A percentile compares a stretch with the other conserved stretches of the same genome.
Evolutionary conservation across 2,888 invertebrate species (phyloP).

Genomic region (Ditula angustiorana): DNA sequence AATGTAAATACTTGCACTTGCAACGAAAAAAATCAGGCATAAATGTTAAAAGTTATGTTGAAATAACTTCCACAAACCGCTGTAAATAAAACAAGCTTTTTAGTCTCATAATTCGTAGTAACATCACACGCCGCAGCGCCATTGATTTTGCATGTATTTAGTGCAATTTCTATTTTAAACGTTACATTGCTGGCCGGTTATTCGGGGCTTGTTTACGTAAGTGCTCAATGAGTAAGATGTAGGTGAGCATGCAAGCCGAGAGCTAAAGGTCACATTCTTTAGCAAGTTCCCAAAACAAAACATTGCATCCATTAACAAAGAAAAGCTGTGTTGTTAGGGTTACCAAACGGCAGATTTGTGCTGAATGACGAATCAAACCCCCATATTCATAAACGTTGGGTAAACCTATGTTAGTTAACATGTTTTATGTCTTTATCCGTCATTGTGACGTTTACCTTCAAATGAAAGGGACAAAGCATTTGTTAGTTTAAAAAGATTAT

Average conservation of each 20-base stretch:
- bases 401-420: too few relatives aligned
- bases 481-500: too few relatives aligned
- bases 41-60: too few relatives aligned
- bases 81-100: background rate
- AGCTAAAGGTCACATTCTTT: constrained; percentile 58
- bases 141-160: background rate
- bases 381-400: too few relatives aligned
- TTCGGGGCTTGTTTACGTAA: constrained; percentile 74
- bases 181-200: constrained; percentile 63
- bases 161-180: constrained; percentile 57
- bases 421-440: too few relatives aligned
- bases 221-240: constrained; percentile 64
- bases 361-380: background rate
- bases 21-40: too few relatives aligned
- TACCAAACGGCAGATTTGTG: background rate
- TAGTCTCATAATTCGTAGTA: background rate
- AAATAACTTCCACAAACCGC: too few relatives aligned
- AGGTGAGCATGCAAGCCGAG: constrained; percentile 49
- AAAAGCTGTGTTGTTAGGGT: background rate
- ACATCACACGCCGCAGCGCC: background rate
- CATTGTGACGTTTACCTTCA: too few relatives aligned
- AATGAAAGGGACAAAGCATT: too few relatives aligned
- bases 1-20: too few relatives aligned
- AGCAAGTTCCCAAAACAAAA: constrained; percentile 45
- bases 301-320: background rate